A percentile compares a stretch with the other conserved stretches of the same genome.
Conservation (phyloP, 1,140 invertebrate genomes). For the Brachionus rotundiformis region DNA sequence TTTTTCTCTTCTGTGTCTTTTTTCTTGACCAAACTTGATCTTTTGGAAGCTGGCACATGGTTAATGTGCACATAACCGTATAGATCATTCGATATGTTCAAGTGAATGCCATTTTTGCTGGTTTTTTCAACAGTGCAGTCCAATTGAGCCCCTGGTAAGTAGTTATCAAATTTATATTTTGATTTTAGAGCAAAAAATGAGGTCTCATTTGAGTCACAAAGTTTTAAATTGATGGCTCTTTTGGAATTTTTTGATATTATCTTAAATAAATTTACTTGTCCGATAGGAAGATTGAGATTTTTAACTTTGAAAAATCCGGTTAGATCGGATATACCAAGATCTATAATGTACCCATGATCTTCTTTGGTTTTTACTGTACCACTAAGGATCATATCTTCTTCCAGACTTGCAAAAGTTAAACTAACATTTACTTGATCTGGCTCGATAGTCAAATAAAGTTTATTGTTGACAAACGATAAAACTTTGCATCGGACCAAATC, state of each 20-base stretch:
- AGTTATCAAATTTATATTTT: constrained; percentile 23
- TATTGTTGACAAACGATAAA: constrained; percentile 9
- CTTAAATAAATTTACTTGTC: constrained; percentile 45
- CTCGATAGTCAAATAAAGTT: constrained; percentile 36
- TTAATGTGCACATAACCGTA: constrained; percentile 39
- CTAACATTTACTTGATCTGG: constrained; percentile 29
- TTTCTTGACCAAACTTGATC: not conserved
- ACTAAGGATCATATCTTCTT: constrained; percentile 38
- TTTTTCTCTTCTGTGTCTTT: not conserved
- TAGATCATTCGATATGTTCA: constrained; percentile 24
- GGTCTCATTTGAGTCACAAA: constrained; percentile 20
- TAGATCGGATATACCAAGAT: constrained; percentile 19
- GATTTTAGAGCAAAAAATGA: constrained; percentile 43
- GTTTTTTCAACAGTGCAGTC: constrained; percentile 46
- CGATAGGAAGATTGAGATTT: constrained; percentile 22
- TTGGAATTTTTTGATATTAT: constrained; percentile 2
- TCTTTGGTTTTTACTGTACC: constrained; percentile 41
- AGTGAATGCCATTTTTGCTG: constrained; percentile 31
- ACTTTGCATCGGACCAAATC: constrained; percentile 49
- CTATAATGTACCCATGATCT: constrained; percentile 45
- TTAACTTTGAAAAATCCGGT: constrained; percentile 22
- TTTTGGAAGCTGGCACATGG: constrained; percentile 25
- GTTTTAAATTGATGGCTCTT: constrained; percentile 35
- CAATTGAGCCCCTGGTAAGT: constrained; percentile 40
- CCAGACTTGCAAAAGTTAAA: constrained; percentile 2